Conservation (phyloP, 2,113 vertebrate species). For the Scytalopus superciliaris region DNA sequence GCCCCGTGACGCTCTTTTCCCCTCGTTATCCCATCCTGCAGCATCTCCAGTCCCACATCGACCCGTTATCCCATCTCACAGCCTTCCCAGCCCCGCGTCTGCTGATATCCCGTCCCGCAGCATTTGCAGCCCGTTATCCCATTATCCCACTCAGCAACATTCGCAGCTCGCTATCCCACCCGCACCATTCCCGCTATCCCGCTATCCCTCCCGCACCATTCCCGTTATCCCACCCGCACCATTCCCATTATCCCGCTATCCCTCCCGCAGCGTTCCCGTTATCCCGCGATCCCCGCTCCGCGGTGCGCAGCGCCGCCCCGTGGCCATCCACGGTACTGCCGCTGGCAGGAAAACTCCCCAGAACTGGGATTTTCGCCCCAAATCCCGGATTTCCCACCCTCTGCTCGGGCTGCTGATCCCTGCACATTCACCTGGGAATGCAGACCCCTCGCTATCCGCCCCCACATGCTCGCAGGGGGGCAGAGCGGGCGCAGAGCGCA, state of each 20-base stretch:
- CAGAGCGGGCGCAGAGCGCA: background rate
- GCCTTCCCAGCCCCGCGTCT: no score
- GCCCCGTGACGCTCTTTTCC: background rate
- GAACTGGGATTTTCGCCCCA: background rate
- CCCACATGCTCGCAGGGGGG: background rate
- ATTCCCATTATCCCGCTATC: background rate
- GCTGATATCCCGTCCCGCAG: no score
- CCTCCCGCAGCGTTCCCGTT: background rate
- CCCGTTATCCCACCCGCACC: background rate
- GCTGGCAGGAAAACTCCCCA: background rate
- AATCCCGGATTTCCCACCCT: background rate
- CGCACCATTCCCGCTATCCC: background rate
- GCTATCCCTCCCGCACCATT: background rate
- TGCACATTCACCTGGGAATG: background rate
- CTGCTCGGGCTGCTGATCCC: no score
- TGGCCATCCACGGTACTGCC: background rate
- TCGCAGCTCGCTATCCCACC: no score
- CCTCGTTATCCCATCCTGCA: background rate
- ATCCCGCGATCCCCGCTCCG: background rate
- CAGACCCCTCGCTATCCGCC: background rate
- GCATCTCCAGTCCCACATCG: no score
- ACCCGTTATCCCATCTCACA: background rate
- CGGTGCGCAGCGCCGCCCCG: background rate
- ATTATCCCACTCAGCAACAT: no score
- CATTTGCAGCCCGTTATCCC: background rate